Conservation (phyloP, 1,140 invertebrate species). For the Lucilia cuprina region DNA sequence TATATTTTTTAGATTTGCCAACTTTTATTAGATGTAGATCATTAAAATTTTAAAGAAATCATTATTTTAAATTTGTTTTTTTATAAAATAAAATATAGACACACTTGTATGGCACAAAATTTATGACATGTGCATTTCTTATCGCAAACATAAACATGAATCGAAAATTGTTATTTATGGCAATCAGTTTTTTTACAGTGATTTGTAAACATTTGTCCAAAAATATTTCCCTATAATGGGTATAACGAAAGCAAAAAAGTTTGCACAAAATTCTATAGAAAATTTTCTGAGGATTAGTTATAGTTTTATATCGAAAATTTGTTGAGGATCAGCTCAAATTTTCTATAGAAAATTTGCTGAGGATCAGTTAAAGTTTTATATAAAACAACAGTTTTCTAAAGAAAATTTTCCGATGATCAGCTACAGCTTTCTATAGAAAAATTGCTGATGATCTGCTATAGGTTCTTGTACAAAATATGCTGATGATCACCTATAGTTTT, state of each 20-base stretch:
- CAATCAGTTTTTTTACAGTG: neutral
- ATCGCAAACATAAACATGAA: neutral
- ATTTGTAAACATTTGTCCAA: neutral
- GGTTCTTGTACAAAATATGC: too few species aligned
- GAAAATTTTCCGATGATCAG: too few species aligned
- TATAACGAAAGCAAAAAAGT: too few species aligned
- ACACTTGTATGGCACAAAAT: neutral
- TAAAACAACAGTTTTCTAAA: too few species aligned
- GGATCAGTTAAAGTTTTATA: too few species aligned
- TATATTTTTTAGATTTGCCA: too few species aligned
- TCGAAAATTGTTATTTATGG: conserved; percentile 1
- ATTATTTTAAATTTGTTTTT: neutral
- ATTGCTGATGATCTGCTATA: too few species aligned
- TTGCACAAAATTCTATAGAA: neutral
- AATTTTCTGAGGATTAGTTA: neutral
- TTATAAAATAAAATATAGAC: neutral
- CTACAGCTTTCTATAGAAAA: too few species aligned
- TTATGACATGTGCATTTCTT: neutral
- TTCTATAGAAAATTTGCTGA: neutral
- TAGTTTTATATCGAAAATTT: too few species aligned
- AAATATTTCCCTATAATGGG: neutral
- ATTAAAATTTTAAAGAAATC: neutral
- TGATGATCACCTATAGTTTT: too few species aligned
- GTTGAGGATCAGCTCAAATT: too few species aligned
- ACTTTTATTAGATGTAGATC: too few species aligned